Evolutionary conservation across 1,140 invertebrate species (phyloP).

Genomic region (Gryllus bimaculatus): DNA sequence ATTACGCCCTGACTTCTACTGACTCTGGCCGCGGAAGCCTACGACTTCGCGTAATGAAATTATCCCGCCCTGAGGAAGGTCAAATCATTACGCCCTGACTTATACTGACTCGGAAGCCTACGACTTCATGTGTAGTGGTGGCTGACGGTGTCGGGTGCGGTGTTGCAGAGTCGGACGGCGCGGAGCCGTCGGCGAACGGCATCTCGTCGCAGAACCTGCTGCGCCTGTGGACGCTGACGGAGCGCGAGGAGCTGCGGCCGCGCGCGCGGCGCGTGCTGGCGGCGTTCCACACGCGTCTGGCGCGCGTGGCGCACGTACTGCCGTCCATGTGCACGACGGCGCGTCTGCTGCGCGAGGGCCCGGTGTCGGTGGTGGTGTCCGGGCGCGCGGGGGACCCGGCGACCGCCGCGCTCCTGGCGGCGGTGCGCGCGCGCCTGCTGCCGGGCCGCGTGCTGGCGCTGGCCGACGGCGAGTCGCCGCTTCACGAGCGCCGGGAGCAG

Average conservation of each 20-base stretch:
- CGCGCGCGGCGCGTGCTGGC: constrained; percentile 49
- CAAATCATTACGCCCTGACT: too few species aligned
- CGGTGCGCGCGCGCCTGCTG: constrained; percentile 53
- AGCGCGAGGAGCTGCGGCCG: constrained; percentile 41
- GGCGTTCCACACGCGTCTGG: constrained; percentile 50
- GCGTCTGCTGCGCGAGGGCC: background rate
- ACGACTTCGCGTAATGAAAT: too few species aligned
- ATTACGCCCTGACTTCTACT: too few species aligned
- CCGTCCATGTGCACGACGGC: constrained; percentile 67
- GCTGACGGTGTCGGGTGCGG: background rate
- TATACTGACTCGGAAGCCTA: too few species aligned
- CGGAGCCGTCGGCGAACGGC: constrained; percentile 88
- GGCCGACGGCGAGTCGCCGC: constrained; percentile 42
- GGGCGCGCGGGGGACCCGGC: constrained; percentile 52
- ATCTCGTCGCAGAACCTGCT: constrained; percentile 74
- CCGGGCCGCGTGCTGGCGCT: constrained; percentile 61
- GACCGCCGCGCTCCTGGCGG: constrained; percentile 54
- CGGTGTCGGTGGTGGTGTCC: constrained; percentile 53
- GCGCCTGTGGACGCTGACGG: constrained; percentile 56
- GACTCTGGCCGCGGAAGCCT: too few species aligned
- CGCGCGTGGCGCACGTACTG: constrained; percentile 50
- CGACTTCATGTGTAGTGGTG: too few species aligned
- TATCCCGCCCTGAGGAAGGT: too few species aligned
- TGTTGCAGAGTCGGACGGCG: constrained; percentile 80
- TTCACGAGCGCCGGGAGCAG: constrained; percentile 22